These are phyloP conservation scores for Elanoides forficatus DNA, from an alignment of 2,113 vertebrate species.

Conservation along the genomic window DNA sequence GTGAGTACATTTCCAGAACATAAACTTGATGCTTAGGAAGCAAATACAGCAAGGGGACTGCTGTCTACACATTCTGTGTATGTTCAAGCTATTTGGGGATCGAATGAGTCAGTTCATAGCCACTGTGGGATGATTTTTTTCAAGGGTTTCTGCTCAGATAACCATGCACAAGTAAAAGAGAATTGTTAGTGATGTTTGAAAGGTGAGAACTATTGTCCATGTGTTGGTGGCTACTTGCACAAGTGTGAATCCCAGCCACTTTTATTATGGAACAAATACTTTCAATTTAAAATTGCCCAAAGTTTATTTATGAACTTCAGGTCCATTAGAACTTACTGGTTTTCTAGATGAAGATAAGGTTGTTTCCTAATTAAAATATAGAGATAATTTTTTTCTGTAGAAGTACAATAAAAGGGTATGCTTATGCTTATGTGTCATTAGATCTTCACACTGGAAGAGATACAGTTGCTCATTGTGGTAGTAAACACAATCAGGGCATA, in stretches of 20 bases:
- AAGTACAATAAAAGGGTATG: not conserved
- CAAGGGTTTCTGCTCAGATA: not conserved
- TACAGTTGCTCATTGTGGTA: not conserved
- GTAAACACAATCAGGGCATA: not conserved
- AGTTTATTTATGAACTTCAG: not conserved
- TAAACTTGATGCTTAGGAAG: not conserved
- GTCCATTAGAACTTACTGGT: not conserved
- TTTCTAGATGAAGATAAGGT: not conserved
- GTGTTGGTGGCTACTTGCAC: not conserved
- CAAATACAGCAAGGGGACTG: not conserved
- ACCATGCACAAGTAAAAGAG: not conserved
- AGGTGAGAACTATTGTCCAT: not conserved
- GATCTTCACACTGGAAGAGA: not conserved
- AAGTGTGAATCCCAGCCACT: not conserved
- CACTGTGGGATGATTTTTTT: not conserved
- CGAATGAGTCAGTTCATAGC: not conserved
- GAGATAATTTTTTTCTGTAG: not conserved
- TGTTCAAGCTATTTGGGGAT: not conserved
- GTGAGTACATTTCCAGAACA: not conserved
- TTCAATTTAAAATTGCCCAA: not conserved
- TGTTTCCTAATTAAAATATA: not conserved
- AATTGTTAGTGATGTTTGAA: not conserved
- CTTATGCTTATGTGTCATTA: not conserved
- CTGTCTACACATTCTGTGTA: not conserved
- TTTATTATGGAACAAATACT: not conserved